A percentile compares a stretch with the other conserved stretches of the same genome.
Evolutionary conservation across 2,888 invertebrate species (phyloP).

Genomic region (Celastrina argiolus): DNA sequence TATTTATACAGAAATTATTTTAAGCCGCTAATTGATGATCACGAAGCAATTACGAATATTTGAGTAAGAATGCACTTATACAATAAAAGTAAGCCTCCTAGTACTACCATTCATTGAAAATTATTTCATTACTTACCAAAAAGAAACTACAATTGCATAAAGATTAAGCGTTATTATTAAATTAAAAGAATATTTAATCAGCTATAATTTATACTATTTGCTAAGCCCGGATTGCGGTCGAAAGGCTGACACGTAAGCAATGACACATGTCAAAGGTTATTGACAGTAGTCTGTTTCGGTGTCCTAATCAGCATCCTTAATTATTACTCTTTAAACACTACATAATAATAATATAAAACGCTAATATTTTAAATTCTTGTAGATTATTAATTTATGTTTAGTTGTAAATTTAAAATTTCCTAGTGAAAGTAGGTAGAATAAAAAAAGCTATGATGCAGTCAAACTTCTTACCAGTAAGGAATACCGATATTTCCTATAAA

Average conservation of each 20-base stretch:
- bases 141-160: not conserved
- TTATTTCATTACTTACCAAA: not conserved
- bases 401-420: not conserved
- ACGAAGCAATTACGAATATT: slow-evolving; percentile 6
- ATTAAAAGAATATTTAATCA: not conserved
- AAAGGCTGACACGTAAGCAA: slow-evolving; percentile 72
- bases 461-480: not conserved
- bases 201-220: not conserved
- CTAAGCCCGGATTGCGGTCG: slow-evolving; percentile 27
- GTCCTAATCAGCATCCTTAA: slow-evolving; percentile 18
- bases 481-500: not conserved
- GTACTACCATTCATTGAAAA: not conserved
- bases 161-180: not conserved
- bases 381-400: not conserved
- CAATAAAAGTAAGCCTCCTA: not conserved
- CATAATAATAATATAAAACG: not conserved
- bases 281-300: slow-evolving; percentile 55
- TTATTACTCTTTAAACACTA: not conserved
- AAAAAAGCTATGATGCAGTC: not conserved
- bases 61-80: not conserved
- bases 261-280: slow-evolving; percentile 79
- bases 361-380: not conserved
- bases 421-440: not conserved
- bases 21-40: slow-evolving; percentile 9
- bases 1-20: slow-evolving; percentile 11